Base-by-base conservation (phyloP, 2,113 vertebrate species). In the Acinonyx jubatus region DNA sequence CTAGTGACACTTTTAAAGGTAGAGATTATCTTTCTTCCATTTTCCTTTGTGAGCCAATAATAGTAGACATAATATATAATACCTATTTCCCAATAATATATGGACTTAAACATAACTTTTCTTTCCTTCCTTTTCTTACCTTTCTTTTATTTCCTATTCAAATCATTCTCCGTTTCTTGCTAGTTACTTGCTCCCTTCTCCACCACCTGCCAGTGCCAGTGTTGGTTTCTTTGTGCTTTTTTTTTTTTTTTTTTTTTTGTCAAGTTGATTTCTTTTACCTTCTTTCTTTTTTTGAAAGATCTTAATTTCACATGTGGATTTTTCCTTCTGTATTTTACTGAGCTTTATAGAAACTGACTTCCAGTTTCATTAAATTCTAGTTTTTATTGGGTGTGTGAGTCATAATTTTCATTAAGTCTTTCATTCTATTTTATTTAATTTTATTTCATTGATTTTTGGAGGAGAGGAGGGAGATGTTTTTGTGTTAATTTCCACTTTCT, bases 331-430 rank as follows among this genome's bases (percentile, higher is more conserved):
- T 80, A 4, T 73, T 74, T 78, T 92, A 71, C 13, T 63, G 23
- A 79, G 5, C 23, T 41, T 88, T 79, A 89, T 31, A 84, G 83
- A 78, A 97, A 79, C 12, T 31, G 31, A 94, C n/a, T 92, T 92
- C 85, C 25, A 94, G 29, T 92, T 92, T 89, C 25, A 48, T 89
- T 85, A 89, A 65, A 73, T 79, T 85, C 7, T 85, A 38, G 31
- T 7, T 85, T 78, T 63, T 85, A n/a, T 41, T 27, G 1, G 1
- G 19, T 78, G 13, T 79, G 18, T 11, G 13, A 31, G 38, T 41
- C 41, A 52, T 45, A 84, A 50, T 23, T 80, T 96, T 41, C 41
- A 86, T 45, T 71, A 41, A 63, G 85, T 85, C 11, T 31, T 86
- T 38, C 38, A 41, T 95, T 73, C 73, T 92, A 12, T 74, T 88